phyloP scores from a whole-genome alignment of 2,797 vertebrate species.

The Botia almorhae region DNA sequence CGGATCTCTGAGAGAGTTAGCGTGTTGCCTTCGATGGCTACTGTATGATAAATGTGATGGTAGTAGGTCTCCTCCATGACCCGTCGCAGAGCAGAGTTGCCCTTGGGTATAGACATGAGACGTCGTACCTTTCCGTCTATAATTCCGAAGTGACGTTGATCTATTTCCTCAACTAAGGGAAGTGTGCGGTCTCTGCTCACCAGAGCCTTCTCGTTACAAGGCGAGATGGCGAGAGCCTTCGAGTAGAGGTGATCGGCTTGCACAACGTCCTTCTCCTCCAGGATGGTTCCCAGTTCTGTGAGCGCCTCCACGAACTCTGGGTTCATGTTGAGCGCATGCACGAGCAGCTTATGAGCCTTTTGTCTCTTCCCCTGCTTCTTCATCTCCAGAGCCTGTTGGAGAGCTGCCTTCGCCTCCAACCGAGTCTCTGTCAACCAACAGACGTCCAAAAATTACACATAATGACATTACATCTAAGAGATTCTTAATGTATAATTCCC shows the following conservation, averaged over 20 bases:
- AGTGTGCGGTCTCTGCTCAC: slow-evolving; percentile 90
- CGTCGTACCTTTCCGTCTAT: slow-evolving; percentile 94
- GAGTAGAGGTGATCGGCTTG: slow-evolving; percentile 94
- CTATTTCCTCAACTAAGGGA: slow-evolving; percentile 95
- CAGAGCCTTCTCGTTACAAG: slow-evolving; percentile 88
- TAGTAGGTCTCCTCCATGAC: slow-evolving; percentile 99
- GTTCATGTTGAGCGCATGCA: slow-evolving; percentile 93
- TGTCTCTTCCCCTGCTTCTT: slow-evolving; percentile 90
- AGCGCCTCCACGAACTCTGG: slow-evolving; percentile 91
- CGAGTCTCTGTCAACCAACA: slow-evolving; percentile 77
- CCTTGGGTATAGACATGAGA: slow-evolving; percentile 96
- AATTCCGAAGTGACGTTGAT: slow-evolving; percentile 92
- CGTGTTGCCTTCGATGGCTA: slow-evolving; percentile 97
- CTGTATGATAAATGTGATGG: slow-evolving; percentile 98
- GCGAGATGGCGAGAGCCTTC: slow-evolving; percentile 89
- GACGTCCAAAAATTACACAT: neutral
- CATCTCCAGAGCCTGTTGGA: slow-evolving; percentile 94
- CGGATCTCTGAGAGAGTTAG: slow-evolving; percentile 93
- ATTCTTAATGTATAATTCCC: neutral
- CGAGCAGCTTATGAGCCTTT: slow-evolving; percentile 92
- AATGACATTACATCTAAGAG: neutral
- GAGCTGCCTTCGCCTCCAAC: slow-evolving; percentile 87
- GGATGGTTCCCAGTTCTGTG: slow-evolving; percentile 91
- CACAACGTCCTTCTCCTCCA: slow-evolving; percentile 92
- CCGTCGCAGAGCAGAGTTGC: slow-evolving; percentile 88